A percentile compares a stretch with the other conserved stretches of the same genome.
Conservation (phyloP, 2,113 vertebrate species). For the Gasterosteus nipponicus region DNA sequence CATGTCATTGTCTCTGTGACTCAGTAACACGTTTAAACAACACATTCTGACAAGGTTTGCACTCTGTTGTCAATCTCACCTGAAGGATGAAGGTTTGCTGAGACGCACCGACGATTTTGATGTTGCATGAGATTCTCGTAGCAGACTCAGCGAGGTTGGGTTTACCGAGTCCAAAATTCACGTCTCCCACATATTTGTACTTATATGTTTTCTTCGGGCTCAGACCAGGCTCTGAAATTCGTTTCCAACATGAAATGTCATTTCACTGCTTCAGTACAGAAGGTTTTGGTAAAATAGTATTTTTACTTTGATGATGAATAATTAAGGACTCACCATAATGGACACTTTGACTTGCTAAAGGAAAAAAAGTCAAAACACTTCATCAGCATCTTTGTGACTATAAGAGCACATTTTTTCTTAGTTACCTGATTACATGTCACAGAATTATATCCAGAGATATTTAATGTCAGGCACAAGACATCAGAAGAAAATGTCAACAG, state of each 20-base stretch:
- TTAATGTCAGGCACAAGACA: background rate
- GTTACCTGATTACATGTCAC: background rate
- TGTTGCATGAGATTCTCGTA: slow-evolving; percentile 67
- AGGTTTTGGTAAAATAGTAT: background rate
- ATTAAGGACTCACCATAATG: slow-evolving; percentile 76
- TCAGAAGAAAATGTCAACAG: background rate
- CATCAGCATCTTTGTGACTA: background rate
- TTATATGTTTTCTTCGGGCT: slow-evolving; percentile 75
- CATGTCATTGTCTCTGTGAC: background rate
- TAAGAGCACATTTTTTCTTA: background rate
- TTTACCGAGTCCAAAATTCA: slow-evolving; percentile 72
- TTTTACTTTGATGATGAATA: background rate
- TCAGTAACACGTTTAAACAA: background rate
- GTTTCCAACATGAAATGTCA: slow-evolving; percentile 1
- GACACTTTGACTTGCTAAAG: slow-evolving; percentile 71
- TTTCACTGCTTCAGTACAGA: background rate
- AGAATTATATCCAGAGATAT: background rate
- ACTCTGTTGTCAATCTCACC: slow-evolving; percentile 51
- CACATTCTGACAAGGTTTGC: background rate
- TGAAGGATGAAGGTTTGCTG: slow-evolving; percentile 71
- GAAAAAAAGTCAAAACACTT: slow-evolving; percentile 15
- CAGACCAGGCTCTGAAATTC: slow-evolving; percentile 72
- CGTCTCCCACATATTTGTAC: slow-evolving; percentile 78
- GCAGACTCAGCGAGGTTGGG: slow-evolving; percentile 74
- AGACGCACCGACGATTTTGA: slow-evolving; percentile 71